Conservation (phyloP, 2,888 invertebrate genomes). For the Rotaria macrura region DNA sequence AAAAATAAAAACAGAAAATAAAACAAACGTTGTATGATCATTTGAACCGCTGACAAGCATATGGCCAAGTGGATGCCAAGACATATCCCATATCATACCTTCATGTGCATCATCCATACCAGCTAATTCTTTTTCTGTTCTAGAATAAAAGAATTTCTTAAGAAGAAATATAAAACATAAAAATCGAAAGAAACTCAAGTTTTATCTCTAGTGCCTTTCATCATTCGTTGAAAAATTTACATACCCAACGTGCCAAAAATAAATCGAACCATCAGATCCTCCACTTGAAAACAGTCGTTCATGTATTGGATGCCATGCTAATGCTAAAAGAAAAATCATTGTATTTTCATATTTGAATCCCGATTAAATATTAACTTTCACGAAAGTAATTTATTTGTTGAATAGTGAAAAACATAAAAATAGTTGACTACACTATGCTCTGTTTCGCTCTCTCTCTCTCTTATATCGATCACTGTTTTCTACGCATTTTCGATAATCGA, state of each 20-base stretch:
- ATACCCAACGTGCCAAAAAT: slow-evolving; percentile 96
- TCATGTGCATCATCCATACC: slow-evolving; percentile 97
- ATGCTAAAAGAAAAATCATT: slow-evolving; percentile 43
- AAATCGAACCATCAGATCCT: slow-evolving; percentile 91
- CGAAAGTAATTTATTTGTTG: no score
- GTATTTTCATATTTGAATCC: not conserved
- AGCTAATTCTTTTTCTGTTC: slow-evolving; percentile 83
- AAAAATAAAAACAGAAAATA: no score
- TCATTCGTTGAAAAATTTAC: no score
- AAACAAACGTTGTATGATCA: slow-evolving; percentile 69
- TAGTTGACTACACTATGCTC: no score
- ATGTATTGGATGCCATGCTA: slow-evolving; percentile 93
- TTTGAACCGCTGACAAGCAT: slow-evolving; percentile 98
- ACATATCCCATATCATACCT: slow-evolving; percentile 94
- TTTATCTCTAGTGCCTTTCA: no score
- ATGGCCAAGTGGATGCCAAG: slow-evolving; percentile 98
- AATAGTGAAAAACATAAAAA: no score
- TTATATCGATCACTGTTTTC: no score
- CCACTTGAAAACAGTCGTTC: slow-evolving; percentile 94
- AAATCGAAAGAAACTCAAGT: no score
- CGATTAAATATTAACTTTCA: not conserved
- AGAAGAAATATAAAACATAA: no score
- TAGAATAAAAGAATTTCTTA: slow-evolving; percentile 35
- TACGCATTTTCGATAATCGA: no score
- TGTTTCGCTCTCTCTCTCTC: no score